These are phyloP conservation scores for Neoscelio sp. DNA, from an alignment of 2,888 invertebrate species.

Conservation along the genomic window DNA sequence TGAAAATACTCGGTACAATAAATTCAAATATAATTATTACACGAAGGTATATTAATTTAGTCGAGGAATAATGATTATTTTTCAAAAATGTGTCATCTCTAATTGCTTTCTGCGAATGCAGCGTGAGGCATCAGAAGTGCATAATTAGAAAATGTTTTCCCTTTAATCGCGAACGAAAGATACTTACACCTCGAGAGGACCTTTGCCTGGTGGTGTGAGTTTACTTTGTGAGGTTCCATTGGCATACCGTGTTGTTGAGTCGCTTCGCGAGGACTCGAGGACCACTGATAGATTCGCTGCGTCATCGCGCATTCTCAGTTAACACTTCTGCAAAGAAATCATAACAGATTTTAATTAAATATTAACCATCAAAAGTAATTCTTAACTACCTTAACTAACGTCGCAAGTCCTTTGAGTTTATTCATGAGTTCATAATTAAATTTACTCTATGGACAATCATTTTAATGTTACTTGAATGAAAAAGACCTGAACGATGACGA, in stretches of 20 bases:
- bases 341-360: neutral
- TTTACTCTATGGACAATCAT: too few relatives aligned
- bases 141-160: slow-evolving; percentile 1
- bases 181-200: slow-evolving; percentile 82
- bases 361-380: too few relatives aligned
- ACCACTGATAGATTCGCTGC: slow-evolving; percentile 82
- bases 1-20: neutral
- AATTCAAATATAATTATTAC: slow-evolving; percentile 24
- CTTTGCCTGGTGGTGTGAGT: slow-evolving; percentile 78
- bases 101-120: slow-evolving; percentile 8
- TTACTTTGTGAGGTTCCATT: slow-evolving; percentile 80
- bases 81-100: slow-evolving; percentile 5
- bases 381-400: too few relatives aligned
- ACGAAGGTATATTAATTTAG: neutral
- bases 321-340: slow-evolving; percentile 78
- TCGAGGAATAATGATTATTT: slow-evolving; percentile 7
- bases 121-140: neutral
- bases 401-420: too few relatives aligned
- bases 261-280: slow-evolving; percentile 80
- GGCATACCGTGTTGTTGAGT: slow-evolving; percentile 78
- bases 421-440: too few relatives aligned
- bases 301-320: slow-evolving; percentile 82
- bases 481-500: too few relatives aligned
- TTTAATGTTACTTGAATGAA: too few relatives aligned
- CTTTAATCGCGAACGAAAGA: slow-evolving; percentile 13